Evolutionary conservation across 2,113 vertebrate genomes (phyloP).

Genomic region (Channa argus): DNA sequence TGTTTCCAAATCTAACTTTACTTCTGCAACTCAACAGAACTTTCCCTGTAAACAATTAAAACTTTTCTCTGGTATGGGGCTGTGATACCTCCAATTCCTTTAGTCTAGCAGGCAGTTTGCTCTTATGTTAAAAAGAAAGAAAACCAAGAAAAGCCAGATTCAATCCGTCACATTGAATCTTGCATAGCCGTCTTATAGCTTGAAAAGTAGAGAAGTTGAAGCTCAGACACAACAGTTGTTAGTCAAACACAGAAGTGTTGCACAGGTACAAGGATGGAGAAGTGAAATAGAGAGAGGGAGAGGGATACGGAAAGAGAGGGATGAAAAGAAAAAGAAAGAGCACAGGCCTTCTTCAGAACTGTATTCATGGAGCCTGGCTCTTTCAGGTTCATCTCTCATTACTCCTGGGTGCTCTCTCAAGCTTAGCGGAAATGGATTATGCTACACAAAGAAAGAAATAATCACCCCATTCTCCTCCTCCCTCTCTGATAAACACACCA

Average conservation of each 20-base stretch:
- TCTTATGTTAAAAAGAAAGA: conserved; percentile 15
- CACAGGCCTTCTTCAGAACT: conserved; percentile 72
- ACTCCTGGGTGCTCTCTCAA: conserved; percentile 77
- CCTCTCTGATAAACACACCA: conserved; percentile 71
- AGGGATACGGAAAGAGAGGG: conserved; percentile 40
- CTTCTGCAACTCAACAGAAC: conserved; percentile 58
- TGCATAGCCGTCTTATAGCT: conserved; percentile 59
- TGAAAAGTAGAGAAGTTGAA: conserved; percentile 55
- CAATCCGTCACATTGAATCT: conserved; percentile 55
- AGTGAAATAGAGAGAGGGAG: conserved; percentile 47
- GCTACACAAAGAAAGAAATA: conserved; percentile 78
- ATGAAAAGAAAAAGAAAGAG: conserved; percentile 63
- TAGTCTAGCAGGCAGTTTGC: conserved; percentile 42
- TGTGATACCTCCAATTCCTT: conserved; percentile 35
- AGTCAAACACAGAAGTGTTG: conserved; percentile 64
- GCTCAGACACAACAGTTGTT: conserved; percentile 74
- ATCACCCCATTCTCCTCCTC: conserved; percentile 75
- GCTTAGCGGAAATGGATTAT: conserved; percentile 79
- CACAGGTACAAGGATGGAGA: conserved; percentile 63
- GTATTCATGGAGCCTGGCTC: conserved; percentile 69
- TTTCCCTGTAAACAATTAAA: conserved; percentile 61
- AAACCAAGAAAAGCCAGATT: conserved; percentile 54
- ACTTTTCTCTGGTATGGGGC: conserved; percentile 56
- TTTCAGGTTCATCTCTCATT: conserved; percentile 83
- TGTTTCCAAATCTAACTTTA: conserved; percentile 29